These are phyloP conservation scores for Neotoxoptera formosana DNA, from an alignment of 1,140 invertebrate species.

Conservation along the genomic window DNA sequence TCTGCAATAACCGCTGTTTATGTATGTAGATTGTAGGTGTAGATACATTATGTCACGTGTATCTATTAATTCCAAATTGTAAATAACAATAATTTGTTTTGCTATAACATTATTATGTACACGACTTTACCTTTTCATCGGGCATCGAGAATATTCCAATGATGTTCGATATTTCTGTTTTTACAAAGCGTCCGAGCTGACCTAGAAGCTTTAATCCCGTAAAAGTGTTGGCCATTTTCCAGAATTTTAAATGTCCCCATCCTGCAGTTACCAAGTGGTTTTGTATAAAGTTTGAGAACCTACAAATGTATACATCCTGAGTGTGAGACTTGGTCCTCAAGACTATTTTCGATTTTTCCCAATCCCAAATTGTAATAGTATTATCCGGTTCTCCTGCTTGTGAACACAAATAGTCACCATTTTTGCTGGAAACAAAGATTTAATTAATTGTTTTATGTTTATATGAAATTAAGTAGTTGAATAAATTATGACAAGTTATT, in stretches of 20 bases:
- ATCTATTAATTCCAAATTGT: no score
- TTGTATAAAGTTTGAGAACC: constrained; percentile 80
- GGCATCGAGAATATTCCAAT: constrained; percentile 82
- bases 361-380: constrained; percentile 87
- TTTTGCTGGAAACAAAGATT: constrained; percentile 68
- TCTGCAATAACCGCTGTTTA: no score
- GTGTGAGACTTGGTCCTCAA: constrained; percentile 81
- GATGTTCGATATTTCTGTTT: constrained; percentile 89
- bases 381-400: constrained; percentile 86
- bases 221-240: constrained; percentile 90
- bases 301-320: constrained; percentile 78
- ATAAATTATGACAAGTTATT: no score
- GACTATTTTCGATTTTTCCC: constrained; percentile 77
- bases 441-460: neutral
- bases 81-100: no score
- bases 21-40: no score
- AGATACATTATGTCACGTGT: no score
- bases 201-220: constrained; percentile 89
- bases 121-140: constrained; percentile 76
- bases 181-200: constrained; percentile 84
- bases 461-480: no score
- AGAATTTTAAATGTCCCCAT: constrained; percentile 85
- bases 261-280: constrained; percentile 78
- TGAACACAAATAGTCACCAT: constrained; percentile 80
- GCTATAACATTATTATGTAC: no score